These are phyloP conservation scores for Mythimna lalbum DNA, from an alignment of 2,888 invertebrate species.

Conservation along the genomic window DNA sequence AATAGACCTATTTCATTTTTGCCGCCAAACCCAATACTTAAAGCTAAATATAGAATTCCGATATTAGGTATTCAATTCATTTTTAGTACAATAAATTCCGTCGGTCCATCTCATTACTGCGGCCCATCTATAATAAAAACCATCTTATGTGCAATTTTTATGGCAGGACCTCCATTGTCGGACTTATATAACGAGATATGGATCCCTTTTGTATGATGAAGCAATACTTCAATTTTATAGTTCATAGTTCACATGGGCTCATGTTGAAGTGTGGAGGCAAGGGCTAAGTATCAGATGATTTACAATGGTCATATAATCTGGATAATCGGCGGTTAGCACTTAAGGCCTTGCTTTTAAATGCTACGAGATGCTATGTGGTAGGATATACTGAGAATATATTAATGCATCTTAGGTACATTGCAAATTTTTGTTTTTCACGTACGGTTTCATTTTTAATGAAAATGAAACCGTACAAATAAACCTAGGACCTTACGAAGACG, in stretches of 20 bases:
- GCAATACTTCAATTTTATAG: slow-evolving; percentile 89
- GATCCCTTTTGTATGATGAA: slow-evolving; percentile 82
- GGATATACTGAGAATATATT: slow-evolving; percentile 3
- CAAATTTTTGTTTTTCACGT: no score
- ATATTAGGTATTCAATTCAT: slow-evolving; percentile 60
- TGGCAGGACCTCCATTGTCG: slow-evolving; percentile 80
- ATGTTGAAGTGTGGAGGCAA: slow-evolving; percentile 74
- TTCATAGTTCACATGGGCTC: slow-evolving; percentile 85
- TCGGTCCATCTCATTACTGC: slow-evolving; percentile 79
- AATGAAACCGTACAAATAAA: no score
- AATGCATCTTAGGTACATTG: no score
- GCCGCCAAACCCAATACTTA: slow-evolving; percentile 17
- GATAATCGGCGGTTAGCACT: slow-evolving; percentile 86
- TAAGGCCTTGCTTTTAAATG: slow-evolving; percentile 75
- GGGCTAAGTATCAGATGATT: slow-evolving; percentile 86
- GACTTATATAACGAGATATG: slow-evolving; percentile 81
- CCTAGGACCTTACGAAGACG: no score
- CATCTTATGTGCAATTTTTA: slow-evolving; percentile 87
- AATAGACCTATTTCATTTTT: background rate
- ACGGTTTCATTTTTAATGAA: no score
- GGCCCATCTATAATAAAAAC: slow-evolving; percentile 76
- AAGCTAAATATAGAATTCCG: slow-evolving; percentile 59
- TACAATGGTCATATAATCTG: slow-evolving; percentile 85
- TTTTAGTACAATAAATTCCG: slow-evolving; percentile 65
- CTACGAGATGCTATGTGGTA: slow-evolving; percentile 57